Base-by-base conservation (phyloP, 2,888 invertebrate genomes). In the Margaritifera margaritifera region DNA sequence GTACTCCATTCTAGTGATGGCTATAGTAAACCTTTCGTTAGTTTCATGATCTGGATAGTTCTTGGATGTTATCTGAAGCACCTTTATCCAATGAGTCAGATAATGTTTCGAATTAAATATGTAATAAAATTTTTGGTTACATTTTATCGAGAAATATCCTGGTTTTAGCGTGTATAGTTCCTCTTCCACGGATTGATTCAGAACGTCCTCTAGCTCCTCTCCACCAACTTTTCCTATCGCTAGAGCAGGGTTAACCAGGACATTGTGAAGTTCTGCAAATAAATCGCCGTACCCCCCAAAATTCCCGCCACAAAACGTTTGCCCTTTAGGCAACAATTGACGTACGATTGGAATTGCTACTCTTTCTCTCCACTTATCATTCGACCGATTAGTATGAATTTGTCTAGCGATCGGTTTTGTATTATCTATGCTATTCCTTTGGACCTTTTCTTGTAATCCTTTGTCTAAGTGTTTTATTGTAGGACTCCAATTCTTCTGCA, bases 1-100 rank as follows among this genome's bases (percentile, higher is more conserved):
- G 68, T 87, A 88, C 65, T 88, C 88, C 64, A 82, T 83, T 19
- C 87, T 71, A 53, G 76, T 74, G 3, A 87, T 72, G 22, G 84
- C 85, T 42, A 86, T 75, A 1, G 83, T 85, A 62, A 80, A 73
- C 15, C 71, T 65, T 2, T 62, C 52, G 6, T 62, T 56, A n/a
- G 58, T 50, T 6, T 22, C 52, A 15, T 53, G 51, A 11, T 6
- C 5, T 20, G 20, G 19, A 6, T 55, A 20, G 51, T 18, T 6
- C 11, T 24, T 50, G 42, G 42, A 42, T 42, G 42, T 42, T 42
- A 42, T 11, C 11, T 42, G 42, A 15, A 74, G 51, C 4, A 57
- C 57, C 15, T 62, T 55, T 19, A 75, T 58, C 82, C 82, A 84
- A 20, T 67, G 22, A n/a, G 67, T 71, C 19, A 83, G 64, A 56